Percentiles rank a stretch among this genome's conserved stretches.
Evolutionary conservation across 2,888 invertebrate species (phyloP).

Genomic region (Lochmaea capreae): DNA sequence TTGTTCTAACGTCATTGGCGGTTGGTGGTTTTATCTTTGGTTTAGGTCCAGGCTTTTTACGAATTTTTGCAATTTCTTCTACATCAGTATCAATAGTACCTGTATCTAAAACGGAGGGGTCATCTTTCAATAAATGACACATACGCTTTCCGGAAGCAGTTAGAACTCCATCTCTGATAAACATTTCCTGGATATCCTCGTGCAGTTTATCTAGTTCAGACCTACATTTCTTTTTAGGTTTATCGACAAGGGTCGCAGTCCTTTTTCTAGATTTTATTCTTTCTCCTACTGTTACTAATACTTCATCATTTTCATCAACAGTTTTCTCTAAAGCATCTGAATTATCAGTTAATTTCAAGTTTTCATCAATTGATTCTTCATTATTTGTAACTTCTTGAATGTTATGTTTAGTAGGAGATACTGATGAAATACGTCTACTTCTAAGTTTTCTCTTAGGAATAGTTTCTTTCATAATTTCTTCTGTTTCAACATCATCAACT

Average conservation of each 20-base stretch:
- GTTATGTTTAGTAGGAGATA: constrained; percentile 14
- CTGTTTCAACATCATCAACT: neutral
- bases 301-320: constrained; percentile 25
- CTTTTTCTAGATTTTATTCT: constrained; percentile 52
- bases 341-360: constrained; percentile 37
- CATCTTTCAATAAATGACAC: constrained; percentile 69
- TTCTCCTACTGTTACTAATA: constrained; percentile 50
- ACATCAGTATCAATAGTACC: constrained; percentile 13
- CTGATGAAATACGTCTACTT: constrained; percentile 39
- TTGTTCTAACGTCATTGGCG: constrained; percentile 43
- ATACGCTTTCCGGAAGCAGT: constrained; percentile 74
- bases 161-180: constrained; percentile 73
- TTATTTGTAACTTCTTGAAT: constrained; percentile 36
- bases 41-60: constrained; percentile 49
- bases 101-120: constrained; percentile 48
- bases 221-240: constrained; percentile 59
- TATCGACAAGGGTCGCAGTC: constrained; percentile 20
- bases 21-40: constrained; percentile 31
- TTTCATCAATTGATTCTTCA: constrained; percentile 36
- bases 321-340: constrained; percentile 36
- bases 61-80: constrained; percentile 38
- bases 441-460: constrained; percentile 39
- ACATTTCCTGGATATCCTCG: constrained; percentile 78
- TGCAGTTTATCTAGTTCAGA: constrained; percentile 75
- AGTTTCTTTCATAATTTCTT: neutral